Percentiles rank a stretch among this genome's conserved stretches.
Conservation (phyloP, 2,113 vertebrate genomes). For the Panthera tigris region DNA sequence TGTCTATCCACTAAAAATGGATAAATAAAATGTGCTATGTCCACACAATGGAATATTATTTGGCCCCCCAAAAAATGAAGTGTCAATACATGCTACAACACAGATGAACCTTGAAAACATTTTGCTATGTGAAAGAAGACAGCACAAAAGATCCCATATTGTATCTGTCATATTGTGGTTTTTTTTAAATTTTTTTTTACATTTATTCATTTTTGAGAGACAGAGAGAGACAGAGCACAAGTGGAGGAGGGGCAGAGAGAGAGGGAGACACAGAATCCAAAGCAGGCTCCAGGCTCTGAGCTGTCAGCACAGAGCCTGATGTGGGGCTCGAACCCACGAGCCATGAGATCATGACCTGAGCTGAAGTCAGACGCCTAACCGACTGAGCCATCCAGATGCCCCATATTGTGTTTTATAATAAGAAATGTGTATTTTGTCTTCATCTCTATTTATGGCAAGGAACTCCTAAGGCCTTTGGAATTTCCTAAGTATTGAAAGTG, state of each 20-base stretch:
- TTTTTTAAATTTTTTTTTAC: too few species aligned
- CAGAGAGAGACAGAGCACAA: too few species aligned
- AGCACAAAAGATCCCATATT: neutral
- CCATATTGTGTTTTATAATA: neutral
- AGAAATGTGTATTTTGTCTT: neutral
- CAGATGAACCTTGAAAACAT: neutral
- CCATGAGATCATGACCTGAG: too few species aligned
- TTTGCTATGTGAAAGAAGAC: neutral
- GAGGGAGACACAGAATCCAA: too few species aligned
- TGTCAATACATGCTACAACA: neutral
- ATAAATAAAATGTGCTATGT: neutral
- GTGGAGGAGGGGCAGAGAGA: too few species aligned
- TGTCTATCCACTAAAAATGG: neutral
- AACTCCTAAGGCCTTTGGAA: neutral
- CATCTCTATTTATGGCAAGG: neutral
- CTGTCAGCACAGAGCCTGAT: too few species aligned
- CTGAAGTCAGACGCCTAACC: too few species aligned
- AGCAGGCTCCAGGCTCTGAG: too few species aligned
- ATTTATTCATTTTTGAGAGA: too few species aligned
- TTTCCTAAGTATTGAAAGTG: neutral
- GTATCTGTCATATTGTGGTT: neutral
- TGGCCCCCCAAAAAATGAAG: neutral
- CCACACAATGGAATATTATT: neutral
- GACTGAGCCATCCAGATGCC: too few species aligned
- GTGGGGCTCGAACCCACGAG: too few species aligned